Conservation (phyloP, 2,888 invertebrate genomes). For the Ophraella communa region DNA sequence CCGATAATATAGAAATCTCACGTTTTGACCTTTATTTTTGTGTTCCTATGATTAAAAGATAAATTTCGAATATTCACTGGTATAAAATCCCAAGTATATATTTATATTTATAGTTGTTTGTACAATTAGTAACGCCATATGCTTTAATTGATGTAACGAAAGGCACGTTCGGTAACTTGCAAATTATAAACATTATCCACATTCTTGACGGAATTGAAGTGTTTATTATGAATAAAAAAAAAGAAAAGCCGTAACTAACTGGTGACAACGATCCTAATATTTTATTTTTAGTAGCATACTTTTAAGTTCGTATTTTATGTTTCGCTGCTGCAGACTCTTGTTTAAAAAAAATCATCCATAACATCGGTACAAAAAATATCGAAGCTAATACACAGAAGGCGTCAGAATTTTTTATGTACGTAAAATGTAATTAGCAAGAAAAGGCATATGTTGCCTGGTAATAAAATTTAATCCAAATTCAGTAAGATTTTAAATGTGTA, state of each 20-base stretch:
- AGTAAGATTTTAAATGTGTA: too few species aligned
- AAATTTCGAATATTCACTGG: conserved; percentile 5
- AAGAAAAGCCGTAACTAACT: background rate
- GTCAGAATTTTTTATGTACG: too few species aligned
- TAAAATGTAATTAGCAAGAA: too few species aligned
- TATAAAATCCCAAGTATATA: background rate
- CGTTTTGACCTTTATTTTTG: too few species aligned
- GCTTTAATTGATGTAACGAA: conserved; percentile 25
- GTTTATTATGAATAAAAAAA: background rate
- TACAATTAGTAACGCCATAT: conserved; percentile 22
- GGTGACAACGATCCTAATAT: background rate
- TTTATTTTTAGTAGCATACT: background rate
- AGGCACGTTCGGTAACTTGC: conserved; percentile 24
- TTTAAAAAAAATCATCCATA: background rate
- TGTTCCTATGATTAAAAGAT: too few species aligned
- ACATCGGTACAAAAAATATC: background rate
- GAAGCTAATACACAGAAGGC: background rate
- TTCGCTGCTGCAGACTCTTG: background rate
- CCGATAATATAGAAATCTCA: too few species aligned
- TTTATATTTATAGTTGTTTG: conserved; percentile 20
- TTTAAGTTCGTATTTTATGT: background rate
- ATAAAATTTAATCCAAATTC: too few species aligned
- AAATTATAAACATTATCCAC: conserved; percentile 14
- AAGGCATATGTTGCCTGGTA: too few species aligned
- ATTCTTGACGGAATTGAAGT: conserved; percentile 13